Percentiles rank a stretch among this genome's conserved stretches.
Evolutionary conservation across 2,797 vertebrate genomes (phyloP).

Genomic region (Prunella strophiata): DNA sequence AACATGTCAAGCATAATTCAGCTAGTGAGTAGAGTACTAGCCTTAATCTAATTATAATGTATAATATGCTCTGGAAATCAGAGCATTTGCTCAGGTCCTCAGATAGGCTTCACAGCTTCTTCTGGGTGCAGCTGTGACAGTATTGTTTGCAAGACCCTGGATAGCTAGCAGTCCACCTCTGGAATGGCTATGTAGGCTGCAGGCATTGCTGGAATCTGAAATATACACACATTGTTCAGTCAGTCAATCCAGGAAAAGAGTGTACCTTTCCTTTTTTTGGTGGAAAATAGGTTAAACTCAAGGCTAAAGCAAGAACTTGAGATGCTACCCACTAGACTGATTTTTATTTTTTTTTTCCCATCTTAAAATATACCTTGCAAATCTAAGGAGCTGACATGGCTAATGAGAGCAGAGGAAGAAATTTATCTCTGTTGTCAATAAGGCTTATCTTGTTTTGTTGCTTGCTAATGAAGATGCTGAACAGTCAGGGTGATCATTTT

Average conservation of each 20-base stretch:
- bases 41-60: not conserved
- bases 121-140: not conserved
- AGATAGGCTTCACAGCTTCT: not conserved
- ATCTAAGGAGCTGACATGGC: not conserved
- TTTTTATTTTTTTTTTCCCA: too few relatives aligned
- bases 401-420: not conserved
- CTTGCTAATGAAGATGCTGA: not conserved
- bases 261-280: not conserved
- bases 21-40: not conserved
- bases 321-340: not conserved
- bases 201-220: not conserved
- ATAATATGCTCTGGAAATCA: not conserved
- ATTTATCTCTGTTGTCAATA: conserved; percentile 24
- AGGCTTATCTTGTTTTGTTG: not conserved
- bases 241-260: not conserved
- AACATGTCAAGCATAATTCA: not conserved
- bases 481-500: not conserved
- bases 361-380: not conserved
- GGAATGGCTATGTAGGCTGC: not conserved
- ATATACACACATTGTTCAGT: not conserved
- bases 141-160: not conserved
- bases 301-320: not conserved
- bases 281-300: not conserved
- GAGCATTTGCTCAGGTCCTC: not conserved
- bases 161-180: not conserved